Evolutionary conservation across 2,888 invertebrate genomes (phyloP).

Genomic region (Ferdinandea cuprea): DNA sequence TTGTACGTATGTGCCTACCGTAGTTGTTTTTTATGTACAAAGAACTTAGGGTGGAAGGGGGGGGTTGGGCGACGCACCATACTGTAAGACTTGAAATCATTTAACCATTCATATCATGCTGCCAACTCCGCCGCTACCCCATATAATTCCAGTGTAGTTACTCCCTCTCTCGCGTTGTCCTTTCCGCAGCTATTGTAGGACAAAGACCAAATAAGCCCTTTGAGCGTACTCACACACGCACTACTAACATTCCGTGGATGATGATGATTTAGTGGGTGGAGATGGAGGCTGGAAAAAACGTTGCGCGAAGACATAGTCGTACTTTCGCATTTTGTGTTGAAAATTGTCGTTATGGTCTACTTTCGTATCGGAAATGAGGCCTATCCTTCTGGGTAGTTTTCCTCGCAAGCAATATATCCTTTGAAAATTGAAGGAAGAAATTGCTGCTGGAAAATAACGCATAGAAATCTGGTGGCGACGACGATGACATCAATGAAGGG

Average conservation of each 20-base stretch:
- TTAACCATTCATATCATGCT: constrained; percentile 50
- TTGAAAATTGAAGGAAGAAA: constrained; percentile 54
- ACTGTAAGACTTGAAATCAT: neutral
- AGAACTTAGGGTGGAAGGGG: neutral
- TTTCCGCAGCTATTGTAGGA: constrained; percentile 37
- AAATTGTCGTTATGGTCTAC: constrained; percentile 63
- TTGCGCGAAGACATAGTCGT: constrained; percentile 40
- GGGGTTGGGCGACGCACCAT: no score
- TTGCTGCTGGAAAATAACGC: constrained; percentile 55
- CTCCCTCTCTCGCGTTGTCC: constrained; percentile 10
- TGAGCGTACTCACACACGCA: constrained; percentile 37
- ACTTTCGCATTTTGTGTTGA: constrained; percentile 33
- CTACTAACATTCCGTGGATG: constrained; percentile 25
- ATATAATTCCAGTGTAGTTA: constrained; percentile 36
- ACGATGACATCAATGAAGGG: constrained; percentile 1
- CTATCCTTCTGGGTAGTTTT: constrained; percentile 50
- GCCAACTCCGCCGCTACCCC: constrained; percentile 28
- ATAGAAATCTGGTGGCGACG: constrained; percentile 12
- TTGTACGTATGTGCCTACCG: constrained; percentile 8
- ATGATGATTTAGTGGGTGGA: constrained; percentile 36
- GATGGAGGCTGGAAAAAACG: neutral
- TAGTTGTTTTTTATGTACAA: no score
- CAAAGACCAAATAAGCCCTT: constrained; percentile 57
- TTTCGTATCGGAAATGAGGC: constrained; percentile 67
- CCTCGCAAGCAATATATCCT: constrained; percentile 26